Percentiles rank a stretch among this genome's conserved stretches.
Conservation (phyloP, 1,140 invertebrate genomes). For the Popillia japonica region DNA sequence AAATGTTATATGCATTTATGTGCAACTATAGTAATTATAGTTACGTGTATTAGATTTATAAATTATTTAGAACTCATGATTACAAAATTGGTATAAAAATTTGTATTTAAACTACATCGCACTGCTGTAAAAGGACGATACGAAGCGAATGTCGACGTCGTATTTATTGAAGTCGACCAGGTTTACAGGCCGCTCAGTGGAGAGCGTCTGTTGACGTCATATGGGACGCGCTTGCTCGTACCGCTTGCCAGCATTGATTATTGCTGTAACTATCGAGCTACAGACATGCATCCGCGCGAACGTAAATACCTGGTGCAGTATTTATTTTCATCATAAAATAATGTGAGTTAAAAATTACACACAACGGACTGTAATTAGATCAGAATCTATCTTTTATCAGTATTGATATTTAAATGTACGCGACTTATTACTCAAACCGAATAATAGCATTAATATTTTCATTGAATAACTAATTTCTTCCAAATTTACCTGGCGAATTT, state of each 20-base stretch:
- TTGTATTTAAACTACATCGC: not conserved
- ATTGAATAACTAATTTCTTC: not conserved
- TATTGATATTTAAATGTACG: not conserved
- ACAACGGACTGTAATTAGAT: not conserved
- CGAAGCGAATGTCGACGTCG: slow-evolving; percentile 31
- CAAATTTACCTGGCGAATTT: not conserved
- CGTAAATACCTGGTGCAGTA: slow-evolving; percentile 36
- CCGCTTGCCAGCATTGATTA: slow-evolving; percentile 44
- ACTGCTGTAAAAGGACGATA: not conserved
- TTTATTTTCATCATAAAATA: slow-evolving; percentile 28
- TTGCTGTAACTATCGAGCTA: slow-evolving; percentile 39
- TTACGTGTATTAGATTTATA: no score
- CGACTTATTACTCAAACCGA: not conserved
- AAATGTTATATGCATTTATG: not conserved
- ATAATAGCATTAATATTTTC: not conserved
- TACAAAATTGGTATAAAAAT: not conserved
- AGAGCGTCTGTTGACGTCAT: slow-evolving; percentile 44
- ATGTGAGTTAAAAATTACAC: slow-evolving; percentile 26
- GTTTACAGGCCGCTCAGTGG: slow-evolving; percentile 26
- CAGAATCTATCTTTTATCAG: not conserved
- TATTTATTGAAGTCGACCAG: slow-evolving; percentile 32
- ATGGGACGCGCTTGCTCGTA: slow-evolving; percentile 41
- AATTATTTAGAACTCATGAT: no score
- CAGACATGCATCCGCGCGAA: slow-evolving; percentile 35
- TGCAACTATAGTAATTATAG: no score